phyloP scores from a whole-genome alignment of 2,113 vertebrate genomes.

The Baryphthengus martii region DNA sequence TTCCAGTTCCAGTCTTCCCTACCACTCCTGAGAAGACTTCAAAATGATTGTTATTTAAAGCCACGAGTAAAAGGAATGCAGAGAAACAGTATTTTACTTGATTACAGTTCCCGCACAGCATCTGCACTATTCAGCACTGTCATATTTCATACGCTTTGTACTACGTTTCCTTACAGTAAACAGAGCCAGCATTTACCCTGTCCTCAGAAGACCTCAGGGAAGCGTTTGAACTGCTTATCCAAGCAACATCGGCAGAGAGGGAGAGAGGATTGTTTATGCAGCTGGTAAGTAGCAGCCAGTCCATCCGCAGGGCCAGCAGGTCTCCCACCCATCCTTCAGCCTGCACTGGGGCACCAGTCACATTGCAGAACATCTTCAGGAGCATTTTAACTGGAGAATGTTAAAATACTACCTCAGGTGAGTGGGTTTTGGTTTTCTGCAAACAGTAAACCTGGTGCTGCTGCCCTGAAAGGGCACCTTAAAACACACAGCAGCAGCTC shows the following conservation, averaged over 20 bases:
- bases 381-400: not conserved
- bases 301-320: rapidly evolving
- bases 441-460: not conserved
- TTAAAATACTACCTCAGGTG: not conserved
- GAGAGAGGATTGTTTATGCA: not conserved
- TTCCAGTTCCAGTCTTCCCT: not conserved
- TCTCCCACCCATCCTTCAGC: not conserved
- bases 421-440: not conserved
- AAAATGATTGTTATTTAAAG: not conserved
- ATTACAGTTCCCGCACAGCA: not conserved
- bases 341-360: rapidly evolving
- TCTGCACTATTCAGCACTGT: not conserved
- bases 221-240: not conserved
- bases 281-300: not conserved
- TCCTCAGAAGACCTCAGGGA: not conserved
- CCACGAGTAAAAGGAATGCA: not conserved
- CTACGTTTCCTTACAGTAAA: not conserved
- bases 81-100: not conserved
- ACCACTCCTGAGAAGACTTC: not conserved
- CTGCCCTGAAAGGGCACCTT: rapidly evolving
- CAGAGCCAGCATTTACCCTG: not conserved
- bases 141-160: not conserved
- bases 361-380: not conserved
- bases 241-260: not conserved
- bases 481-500: rapidly evolving